Evolutionary conservation across 2,888 invertebrate genomes (phyloP).

Genomic region (Lasioglossum lativentre): DNA sequence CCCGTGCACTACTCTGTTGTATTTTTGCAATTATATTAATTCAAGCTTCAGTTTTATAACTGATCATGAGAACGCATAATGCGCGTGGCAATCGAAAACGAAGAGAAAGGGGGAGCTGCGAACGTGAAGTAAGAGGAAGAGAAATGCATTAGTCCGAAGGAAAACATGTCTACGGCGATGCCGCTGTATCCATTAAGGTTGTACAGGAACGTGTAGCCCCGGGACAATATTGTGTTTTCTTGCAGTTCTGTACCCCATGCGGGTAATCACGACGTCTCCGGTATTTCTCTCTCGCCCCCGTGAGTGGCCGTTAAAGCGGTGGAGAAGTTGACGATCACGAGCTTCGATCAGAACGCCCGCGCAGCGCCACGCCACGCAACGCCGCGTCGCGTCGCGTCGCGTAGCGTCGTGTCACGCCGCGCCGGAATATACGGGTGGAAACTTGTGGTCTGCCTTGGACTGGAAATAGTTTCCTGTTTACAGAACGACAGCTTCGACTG

Average conservation of each 20-base stretch:
- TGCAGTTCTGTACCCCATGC: conserved; percentile 61
- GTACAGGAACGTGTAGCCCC: conserved; percentile 34
- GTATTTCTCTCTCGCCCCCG: conserved; percentile 27
- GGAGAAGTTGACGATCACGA: conserved; percentile 59
- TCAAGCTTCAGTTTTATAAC: background rate
- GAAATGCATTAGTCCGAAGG: conserved; percentile 34
- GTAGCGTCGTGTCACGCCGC: background rate
- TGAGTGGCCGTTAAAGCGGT: conserved; percentile 54
- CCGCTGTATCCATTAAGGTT: conserved; percentile 64
- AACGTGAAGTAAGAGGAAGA: background rate
- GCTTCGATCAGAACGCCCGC: conserved; percentile 55
- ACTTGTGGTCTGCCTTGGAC: conserved; percentile 56
- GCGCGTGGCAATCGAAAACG: background rate
- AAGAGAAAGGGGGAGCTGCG: background rate
- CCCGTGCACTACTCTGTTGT: too few species aligned
- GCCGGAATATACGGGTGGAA: conserved; percentile 53
- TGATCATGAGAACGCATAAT: background rate
- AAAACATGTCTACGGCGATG: conserved; percentile 55
- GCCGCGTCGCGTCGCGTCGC: background rate
- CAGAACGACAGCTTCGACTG: conserved; percentile 15
- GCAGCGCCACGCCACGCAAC: background rate
- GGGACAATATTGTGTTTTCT: conserved; percentile 67
- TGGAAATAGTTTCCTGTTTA: conserved; percentile 59
- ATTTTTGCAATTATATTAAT: background rate
- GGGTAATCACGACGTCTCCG: conserved; percentile 66